Percentiles rank a stretch among this genome's conserved stretches.
phyloP scores from a whole-genome alignment of 2,797 vertebrate species.

The Pseudochromis fuscus region DNA sequence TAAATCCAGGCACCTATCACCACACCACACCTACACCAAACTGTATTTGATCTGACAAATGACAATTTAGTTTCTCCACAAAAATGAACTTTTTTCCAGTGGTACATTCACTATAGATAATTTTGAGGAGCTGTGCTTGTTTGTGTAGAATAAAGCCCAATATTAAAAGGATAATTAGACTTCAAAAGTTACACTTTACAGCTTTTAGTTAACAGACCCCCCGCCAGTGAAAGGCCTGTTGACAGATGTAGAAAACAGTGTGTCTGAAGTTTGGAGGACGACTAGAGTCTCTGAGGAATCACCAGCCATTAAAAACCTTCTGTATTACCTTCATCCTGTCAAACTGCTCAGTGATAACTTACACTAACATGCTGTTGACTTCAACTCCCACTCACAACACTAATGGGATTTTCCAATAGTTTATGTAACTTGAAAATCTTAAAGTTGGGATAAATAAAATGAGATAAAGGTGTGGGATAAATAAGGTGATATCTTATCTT shows the following conservation, averaged over 20 bases:
- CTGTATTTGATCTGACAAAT: too few relatives aligned
- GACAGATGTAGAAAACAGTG: slow-evolving; percentile 39
- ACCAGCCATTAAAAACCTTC: slow-evolving; percentile 5
- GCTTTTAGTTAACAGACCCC: neutral
- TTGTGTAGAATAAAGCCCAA: too few relatives aligned
- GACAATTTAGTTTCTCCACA: too few relatives aligned
- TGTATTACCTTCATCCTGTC: slow-evolving; percentile 16
- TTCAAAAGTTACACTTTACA: neutral
- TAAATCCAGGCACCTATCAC: too few relatives aligned
- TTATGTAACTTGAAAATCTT: neutral
- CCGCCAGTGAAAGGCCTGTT: neutral
- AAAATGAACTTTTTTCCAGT: too few relatives aligned
- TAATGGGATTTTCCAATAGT: neutral
- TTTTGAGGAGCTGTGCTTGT: too few relatives aligned
- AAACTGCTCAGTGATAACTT: slow-evolving; percentile 11
- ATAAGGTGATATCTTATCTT: too few relatives aligned
- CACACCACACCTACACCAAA: too few relatives aligned
- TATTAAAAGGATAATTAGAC: too few relatives aligned
- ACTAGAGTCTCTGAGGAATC: slow-evolving; percentile 19
- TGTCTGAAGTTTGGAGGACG: slow-evolving; percentile 13
- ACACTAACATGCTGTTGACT: neutral
- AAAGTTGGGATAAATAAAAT: neutral
- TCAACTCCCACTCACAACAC: neutral
- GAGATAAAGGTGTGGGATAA: too few relatives aligned
- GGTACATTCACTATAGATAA: too few relatives aligned